These are phyloP conservation scores for Margarornis squamiger DNA, from an alignment of 2,797 vertebrate species.

Conservation along the genomic window DNA sequence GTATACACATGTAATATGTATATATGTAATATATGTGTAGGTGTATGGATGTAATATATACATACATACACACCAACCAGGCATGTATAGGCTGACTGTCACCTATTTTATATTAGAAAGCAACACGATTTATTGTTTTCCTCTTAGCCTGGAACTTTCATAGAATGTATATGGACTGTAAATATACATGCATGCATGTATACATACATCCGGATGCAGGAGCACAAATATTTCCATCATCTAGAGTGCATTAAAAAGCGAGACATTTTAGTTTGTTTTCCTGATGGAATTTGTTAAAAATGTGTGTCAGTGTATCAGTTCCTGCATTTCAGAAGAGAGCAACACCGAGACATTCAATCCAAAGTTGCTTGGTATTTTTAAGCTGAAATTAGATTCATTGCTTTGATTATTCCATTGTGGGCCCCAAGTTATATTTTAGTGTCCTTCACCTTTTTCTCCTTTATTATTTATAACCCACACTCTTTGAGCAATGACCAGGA, in stretches of 20 bases:
- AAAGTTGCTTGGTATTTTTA: constrained; percentile 84
- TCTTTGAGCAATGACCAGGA: constrained; percentile 99
- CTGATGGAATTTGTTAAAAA: constrained; percentile 11
- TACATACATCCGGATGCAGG: fast-evolving
- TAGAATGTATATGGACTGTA: not conserved
- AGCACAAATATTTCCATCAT: not conserved
- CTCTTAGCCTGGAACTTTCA: constrained; percentile 6
- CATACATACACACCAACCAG: not conserved
- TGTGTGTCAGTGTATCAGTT: not conserved
- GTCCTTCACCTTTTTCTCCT: constrained; percentile 93
- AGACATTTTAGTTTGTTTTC: not conserved
- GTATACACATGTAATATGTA: not conserved
- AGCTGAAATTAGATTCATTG: constrained; percentile 92
- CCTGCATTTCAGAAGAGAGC: not conserved
- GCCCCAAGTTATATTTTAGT: constrained; percentile 86
- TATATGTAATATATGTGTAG: not conserved
- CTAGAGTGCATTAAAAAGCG: not conserved
- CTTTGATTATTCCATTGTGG: constrained; percentile 92
- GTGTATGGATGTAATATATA: not conserved
- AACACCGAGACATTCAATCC: constrained; percentile 16
- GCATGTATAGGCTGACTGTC: not conserved
- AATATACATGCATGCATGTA: fast-evolving
- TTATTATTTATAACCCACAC: constrained; percentile 98
- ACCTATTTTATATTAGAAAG: not conserved
- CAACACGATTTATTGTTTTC: not conserved